Conservation (phyloP, 2,113 vertebrate genomes). For the Bubo bubo region DNA sequence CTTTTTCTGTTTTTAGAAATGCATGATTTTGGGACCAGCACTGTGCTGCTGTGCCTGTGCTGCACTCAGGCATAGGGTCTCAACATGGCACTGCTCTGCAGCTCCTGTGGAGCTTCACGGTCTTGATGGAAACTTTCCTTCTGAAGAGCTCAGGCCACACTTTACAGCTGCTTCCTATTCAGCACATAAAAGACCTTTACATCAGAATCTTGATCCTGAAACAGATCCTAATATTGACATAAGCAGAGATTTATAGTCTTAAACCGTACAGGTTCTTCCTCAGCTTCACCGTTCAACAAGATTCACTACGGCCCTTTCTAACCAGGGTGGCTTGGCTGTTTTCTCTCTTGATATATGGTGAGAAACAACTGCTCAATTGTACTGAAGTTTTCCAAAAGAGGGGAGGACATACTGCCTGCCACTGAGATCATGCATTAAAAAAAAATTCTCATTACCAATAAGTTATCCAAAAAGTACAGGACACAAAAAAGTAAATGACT, state of each 20-base stretch:
- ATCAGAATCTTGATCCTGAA: not conserved
- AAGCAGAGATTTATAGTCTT: not conserved
- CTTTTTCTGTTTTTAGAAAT: not conserved
- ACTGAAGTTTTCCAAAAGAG: not conserved
- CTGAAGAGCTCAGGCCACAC: not conserved
- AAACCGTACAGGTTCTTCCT: not conserved
- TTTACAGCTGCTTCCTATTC: not conserved
- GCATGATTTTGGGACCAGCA: not conserved
- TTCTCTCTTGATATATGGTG: not conserved
- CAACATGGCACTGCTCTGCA: not conserved
- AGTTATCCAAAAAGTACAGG: not conserved
- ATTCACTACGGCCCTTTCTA: not conserved
- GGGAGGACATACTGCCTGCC: not conserved
- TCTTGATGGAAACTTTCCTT: not conserved
- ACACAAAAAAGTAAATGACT: not conserved
- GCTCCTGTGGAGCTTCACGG: not conserved
- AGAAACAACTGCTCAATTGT: not conserved
- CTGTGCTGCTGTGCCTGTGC: not conserved
- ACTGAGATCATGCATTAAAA: not conserved
- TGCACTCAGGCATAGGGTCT: not conserved
- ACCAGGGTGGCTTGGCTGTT: not conserved
- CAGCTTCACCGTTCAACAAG: not conserved
- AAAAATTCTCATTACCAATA: not conserved
- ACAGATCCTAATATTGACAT: not conserved
- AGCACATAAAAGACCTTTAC: not conserved